Conservation (phyloP, 2,113 vertebrate genomes). For the Laterallus jamaicensis region DNA sequence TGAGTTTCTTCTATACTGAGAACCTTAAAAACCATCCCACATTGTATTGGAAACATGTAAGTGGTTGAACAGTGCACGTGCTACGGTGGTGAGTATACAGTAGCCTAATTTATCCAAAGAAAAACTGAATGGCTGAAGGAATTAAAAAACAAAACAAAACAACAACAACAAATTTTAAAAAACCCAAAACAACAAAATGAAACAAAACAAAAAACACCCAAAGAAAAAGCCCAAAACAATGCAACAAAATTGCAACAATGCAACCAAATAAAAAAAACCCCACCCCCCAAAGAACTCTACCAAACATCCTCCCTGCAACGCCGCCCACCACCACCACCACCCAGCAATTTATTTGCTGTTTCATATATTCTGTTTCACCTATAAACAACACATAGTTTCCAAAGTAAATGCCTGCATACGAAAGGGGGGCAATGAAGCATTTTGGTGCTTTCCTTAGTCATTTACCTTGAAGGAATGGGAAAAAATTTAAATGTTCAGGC, state of each 20-base stretch:
- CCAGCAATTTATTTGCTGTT: neutral
- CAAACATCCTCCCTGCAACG: too few species aligned
- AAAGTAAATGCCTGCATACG: neutral
- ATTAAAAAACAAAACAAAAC: neutral
- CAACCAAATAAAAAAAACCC: too few species aligned
- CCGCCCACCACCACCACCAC: too few species aligned
- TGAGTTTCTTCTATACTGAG: neutral
- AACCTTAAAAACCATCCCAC: neutral
- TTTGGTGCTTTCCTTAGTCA: neutral
- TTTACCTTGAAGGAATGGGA: neutral
- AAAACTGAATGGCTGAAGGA: conserved; percentile 3
- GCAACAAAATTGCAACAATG: too few species aligned
- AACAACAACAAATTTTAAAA: too few species aligned
- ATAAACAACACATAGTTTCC: neutral
- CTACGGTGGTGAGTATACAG: neutral
- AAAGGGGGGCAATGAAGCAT: neutral
- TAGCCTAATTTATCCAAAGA: conserved; percentile 17
- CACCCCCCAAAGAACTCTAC: too few species aligned
- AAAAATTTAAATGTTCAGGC: neutral
- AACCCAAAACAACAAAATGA: too few species aligned
- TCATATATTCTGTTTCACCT: neutral
- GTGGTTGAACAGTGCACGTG: neutral
- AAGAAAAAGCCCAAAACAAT: too few species aligned
- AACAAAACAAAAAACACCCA: too few species aligned
- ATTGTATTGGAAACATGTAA: neutral